These are phyloP conservation scores for Perca flavescens DNA, from an alignment of 2,113 vertebrate species.

Conservation along the genomic window DNA sequence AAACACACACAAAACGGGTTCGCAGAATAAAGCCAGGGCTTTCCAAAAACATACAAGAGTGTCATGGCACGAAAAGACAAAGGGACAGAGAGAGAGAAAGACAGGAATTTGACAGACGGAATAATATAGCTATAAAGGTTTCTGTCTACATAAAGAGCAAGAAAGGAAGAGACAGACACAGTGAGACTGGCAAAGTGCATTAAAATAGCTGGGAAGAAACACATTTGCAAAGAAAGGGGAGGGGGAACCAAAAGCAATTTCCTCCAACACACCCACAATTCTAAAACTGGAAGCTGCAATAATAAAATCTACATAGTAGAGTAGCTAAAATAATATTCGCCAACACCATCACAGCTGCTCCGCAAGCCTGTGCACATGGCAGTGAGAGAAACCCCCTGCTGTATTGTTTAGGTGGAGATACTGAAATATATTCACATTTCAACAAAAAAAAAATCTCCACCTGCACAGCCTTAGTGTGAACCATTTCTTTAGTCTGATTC, in stretches of 20 bases:
- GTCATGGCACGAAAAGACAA: neutral
- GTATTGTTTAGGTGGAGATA: constrained; percentile 3
- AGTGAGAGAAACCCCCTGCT: neutral
- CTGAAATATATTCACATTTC: constrained; percentile 8
- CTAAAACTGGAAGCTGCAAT: constrained; percentile 43
- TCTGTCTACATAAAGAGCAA: neutral
- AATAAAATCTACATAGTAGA: constrained; percentile 39
- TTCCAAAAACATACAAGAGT: neutral
- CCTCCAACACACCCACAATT: constrained; percentile 11
- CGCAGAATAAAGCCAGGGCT: neutral
- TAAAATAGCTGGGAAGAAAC: constrained; percentile 8
- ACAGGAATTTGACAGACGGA: neutral
- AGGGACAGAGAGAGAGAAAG: neutral
- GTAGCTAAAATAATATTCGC: constrained; percentile 34
- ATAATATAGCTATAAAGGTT: neutral
- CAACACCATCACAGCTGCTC: constrained; percentile 58
- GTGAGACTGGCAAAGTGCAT: neutral
- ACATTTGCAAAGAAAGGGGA: neutral
- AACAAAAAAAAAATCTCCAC: neutral
- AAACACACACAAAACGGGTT: constrained; percentile 20
- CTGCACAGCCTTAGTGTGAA: neutral
- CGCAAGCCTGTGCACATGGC: neutral
- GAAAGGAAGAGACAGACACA: constrained; percentile 2
- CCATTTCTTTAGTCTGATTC: neutral
- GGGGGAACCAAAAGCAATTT: constrained; percentile 30